Evolutionary conservation across 2,797 vertebrate genomes (phyloP).

Genomic region (Micropoecilia bifurca): DNA sequence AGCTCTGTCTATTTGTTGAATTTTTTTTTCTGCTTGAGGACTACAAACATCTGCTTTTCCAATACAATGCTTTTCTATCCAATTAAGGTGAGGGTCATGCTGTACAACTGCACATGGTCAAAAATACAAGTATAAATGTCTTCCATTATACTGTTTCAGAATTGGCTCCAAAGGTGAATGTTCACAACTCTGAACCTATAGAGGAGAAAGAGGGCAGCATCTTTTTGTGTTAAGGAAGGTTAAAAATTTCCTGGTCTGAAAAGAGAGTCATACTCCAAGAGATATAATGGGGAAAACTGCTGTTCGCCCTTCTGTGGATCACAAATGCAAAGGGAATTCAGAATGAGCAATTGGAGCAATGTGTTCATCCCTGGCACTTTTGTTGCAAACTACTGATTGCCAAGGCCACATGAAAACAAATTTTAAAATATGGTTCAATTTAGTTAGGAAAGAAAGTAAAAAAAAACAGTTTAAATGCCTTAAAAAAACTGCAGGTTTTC

Average conservation of each 20-base stretch:
- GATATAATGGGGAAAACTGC: not conserved
- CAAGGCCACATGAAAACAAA: not conserved
- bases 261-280: not conserved
- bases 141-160: not conserved
- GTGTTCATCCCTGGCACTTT: not conserved
- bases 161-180: not conserved
- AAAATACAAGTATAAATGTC: slow-evolving; percentile 1
- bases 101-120: not conserved
- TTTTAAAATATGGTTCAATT: not conserved
- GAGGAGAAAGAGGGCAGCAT: slow-evolving; percentile 5
- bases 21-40: slow-evolving; percentile 17
- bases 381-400: not conserved
- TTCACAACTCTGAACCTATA: slow-evolving; percentile 1
- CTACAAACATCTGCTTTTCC: slow-evolving; percentile 13
- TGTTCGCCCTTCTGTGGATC: not conserved
- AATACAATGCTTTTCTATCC: slow-evolving; percentile 8
- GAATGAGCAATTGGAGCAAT: not conserved
- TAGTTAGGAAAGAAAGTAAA: too few relatives aligned
- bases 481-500: not conserved
- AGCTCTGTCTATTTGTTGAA: slow-evolving; percentile 10
- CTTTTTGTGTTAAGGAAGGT: not conserved
- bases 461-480: not conserved
- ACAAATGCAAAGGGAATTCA: slow-evolving; percentile 4
- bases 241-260: not conserved
- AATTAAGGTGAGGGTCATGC: slow-evolving; percentile 13